A percentile compares a stretch with the other conserved stretches of the same genome.
Evolutionary conservation across 92 coral and sea anemone genomes (phyloP).

Genomic region (Anthopleura xanthogrammica): DNA sequence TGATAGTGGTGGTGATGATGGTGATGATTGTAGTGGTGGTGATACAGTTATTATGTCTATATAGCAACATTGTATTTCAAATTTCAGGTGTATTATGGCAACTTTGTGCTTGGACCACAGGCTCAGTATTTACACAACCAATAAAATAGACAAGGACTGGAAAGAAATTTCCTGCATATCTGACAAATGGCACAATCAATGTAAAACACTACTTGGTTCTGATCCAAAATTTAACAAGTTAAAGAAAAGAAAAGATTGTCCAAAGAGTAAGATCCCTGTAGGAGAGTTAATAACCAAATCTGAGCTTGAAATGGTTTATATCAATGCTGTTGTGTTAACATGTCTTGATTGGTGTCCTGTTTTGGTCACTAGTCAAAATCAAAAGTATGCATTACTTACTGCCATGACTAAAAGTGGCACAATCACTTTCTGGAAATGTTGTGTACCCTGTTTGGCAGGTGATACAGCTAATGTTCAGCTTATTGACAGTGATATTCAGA

Average conservation of each 20-base stretch:
- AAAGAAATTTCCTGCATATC: slow-evolving; percentile 15
- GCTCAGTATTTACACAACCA: slow-evolving; percentile 1
- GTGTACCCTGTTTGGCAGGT: slow-evolving; percentile 13
- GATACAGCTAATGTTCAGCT: background rate
- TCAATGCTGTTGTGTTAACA: background rate
- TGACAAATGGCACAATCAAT: slow-evolving; percentile 20
- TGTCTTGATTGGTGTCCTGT: slow-evolving; percentile 26
- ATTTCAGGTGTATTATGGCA: slow-evolving; percentile 32
- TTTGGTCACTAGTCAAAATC: background rate
- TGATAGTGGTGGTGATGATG: background rate
- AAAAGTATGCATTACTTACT: slow-evolving; percentile 17
- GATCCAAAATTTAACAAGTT: background rate
- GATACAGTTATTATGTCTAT: background rate
- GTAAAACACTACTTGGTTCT: slow-evolving; percentile 4
- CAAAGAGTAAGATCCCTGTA: background rate
- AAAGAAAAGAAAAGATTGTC: background rate
- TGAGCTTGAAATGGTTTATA: slow-evolving; percentile 8
- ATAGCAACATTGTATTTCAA: background rate
- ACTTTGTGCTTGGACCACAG: slow-evolving; percentile 21
- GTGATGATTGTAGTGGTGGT: background rate
- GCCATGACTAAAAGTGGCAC: slow-evolving; percentile 27
- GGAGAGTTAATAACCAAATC: background rate
- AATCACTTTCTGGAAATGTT: slow-evolving; percentile 26
- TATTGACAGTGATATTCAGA: slow-evolving; percentile 6
- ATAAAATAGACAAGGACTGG: slow-evolving; percentile 17